Evolutionary conservation across 2,113 vertebrate genomes (phyloP).

Genomic region (Zeus faber): DNA sequence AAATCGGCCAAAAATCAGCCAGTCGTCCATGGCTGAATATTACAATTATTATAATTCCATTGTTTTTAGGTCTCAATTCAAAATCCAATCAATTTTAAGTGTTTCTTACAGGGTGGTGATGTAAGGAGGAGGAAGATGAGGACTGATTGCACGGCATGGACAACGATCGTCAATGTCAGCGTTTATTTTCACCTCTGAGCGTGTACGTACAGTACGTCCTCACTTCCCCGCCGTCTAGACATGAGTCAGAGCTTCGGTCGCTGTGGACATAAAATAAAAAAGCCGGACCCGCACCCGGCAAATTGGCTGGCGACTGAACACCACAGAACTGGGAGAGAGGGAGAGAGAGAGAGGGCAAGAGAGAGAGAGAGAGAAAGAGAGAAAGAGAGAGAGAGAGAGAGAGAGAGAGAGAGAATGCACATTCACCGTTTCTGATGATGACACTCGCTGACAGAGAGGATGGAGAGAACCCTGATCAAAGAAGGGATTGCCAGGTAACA

Average conservation of each 20-base stretch:
- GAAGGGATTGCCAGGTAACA: not conserved
- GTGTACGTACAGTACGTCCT: slow-evolving; percentile 30
- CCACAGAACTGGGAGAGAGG: not conserved
- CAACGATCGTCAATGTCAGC: slow-evolving; percentile 47
- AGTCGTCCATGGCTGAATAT: no score
- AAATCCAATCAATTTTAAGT: not conserved
- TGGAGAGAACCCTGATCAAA: slow-evolving; percentile 30
- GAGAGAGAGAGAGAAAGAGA: not conserved
- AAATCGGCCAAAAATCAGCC: no score
- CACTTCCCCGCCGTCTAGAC: slow-evolving; percentile 55
- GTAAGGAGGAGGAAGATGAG: not conserved
- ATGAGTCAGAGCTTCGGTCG: slow-evolving; percentile 35
- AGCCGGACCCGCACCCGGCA: no score
- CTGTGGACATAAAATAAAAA: not conserved
- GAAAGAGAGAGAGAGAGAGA: slow-evolving; percentile 9
- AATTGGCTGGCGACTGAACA: no score
- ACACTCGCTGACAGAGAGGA: slow-evolving; percentile 9
- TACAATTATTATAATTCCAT: no score
- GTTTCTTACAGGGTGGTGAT: not conserved
- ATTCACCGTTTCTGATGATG: slow-evolving; percentile 23
- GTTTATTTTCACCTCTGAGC: slow-evolving; percentile 33
- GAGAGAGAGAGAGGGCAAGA: not conserved
- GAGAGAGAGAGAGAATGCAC: slow-evolving; percentile 2
- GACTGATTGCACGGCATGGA: slow-evolving; percentile 66
- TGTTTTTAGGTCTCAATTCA: no score